Conservation (phyloP, 1,140 invertebrate species). For the Atta texana region DNA sequence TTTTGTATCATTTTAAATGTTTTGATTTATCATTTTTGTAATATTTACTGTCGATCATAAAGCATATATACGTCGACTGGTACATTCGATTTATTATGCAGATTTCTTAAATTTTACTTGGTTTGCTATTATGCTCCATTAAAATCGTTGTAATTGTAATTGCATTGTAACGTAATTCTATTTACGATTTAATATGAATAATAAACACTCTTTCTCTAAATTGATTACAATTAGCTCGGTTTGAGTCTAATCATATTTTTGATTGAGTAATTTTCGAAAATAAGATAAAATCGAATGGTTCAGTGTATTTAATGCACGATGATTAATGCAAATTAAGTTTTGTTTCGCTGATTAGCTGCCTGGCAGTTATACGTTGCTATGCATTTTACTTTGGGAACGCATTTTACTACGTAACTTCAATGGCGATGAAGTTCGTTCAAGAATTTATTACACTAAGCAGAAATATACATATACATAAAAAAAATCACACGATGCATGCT, state of each 20-base stretch:
- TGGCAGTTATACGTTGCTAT: slow-evolving; percentile 77
- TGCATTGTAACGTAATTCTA: neutral
- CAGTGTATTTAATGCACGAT: slow-evolving; percentile 1
- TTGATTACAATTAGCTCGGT: neutral
- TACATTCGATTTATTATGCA: slow-evolving; percentile 61
- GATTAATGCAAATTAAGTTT: slow-evolving; percentile 64
- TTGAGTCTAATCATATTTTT: neutral
- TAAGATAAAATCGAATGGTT: neutral
- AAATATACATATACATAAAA: slow-evolving; percentile 4
- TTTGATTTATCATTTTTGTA: neutral
- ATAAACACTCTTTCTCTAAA: neutral
- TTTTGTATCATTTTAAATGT: neutral
- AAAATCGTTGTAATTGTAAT: slow-evolving; percentile 2
- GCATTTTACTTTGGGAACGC: slow-evolving; percentile 68
- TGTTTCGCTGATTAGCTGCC: slow-evolving; percentile 74
- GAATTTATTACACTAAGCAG: slow-evolving; percentile 34
- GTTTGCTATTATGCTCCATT: slow-evolving; percentile 68
- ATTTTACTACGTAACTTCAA: slow-evolving; percentile 48
- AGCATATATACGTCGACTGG: slow-evolving; percentile 62
- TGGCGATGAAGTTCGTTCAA: slow-evolving; percentile 33
- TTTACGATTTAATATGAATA: slow-evolving; percentile 12
- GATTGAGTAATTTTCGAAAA: neutral
- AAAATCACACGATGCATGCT: slow-evolving; percentile 43
- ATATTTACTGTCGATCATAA: neutral
- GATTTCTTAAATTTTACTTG: slow-evolving; percentile 62